Base-by-base conservation (phyloP, 2,888 invertebrate genomes). In the Clusia tigrina region DNA sequence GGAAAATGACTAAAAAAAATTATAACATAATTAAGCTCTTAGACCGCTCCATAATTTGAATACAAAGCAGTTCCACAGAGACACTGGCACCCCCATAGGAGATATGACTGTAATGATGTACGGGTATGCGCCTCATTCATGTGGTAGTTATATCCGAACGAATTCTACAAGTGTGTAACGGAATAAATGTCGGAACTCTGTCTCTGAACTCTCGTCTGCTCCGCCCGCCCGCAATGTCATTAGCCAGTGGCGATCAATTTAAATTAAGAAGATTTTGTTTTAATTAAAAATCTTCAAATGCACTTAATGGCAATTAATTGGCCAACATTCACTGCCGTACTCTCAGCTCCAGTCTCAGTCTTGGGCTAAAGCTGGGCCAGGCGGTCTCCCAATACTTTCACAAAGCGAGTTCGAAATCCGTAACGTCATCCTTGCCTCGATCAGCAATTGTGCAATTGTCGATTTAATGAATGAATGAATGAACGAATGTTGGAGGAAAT, bases 291-390 rank as follows among this genome's bases (percentile, higher is more conserved):
- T 75, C 74, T 78, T 78, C 74, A 71, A 75, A 78, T 74, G 67
- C 75, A 77, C 75, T 78, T 75, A 75, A 75, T 75, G 72, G 76
- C 78, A 78, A 75, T 75, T 75, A 75, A 75, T 75, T 75, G 74
- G 78, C 65, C 69, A 72, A 71, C 71, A 72, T 66, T 18, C 48
- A 48, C 10, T 5, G 48, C 48, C 48, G 48, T 5, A 22, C 48
- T 42, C 42, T 42, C 42, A 42, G 42, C n/a, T 3, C 42, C 42
- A 42, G n/a, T 42, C 42, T 42, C 77, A 58, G n/a, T n/a, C n/a
- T n/a, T n/a, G n/a, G n/a, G n/a, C n/a, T n/a, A n/a, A n/a, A n/a
- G n/a, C n/a, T n/a, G n/a, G n/a, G n/a, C n/a, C 42, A 42, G 12
- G 42, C 48, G 48, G 22, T 48, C 48, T 48, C 6, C 48, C 48